Base-by-base conservation (phyloP, 92 coral and sea anemone genomes). In the Actinernus sp. region DNA sequence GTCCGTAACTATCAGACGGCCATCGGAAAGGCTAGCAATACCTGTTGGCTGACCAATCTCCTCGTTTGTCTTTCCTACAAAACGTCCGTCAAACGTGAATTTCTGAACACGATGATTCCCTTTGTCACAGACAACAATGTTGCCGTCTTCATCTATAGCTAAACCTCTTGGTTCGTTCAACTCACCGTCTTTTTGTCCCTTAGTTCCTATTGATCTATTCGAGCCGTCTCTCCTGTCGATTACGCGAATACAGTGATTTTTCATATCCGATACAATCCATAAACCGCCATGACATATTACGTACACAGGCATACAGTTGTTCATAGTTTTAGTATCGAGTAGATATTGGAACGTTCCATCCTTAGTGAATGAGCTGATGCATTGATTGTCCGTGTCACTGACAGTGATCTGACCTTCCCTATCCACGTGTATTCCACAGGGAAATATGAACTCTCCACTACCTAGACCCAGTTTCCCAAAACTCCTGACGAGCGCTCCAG, bases 1-100 rank as follows among this genome's bases (percentile, higher is more conserved):
- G n/a, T n/a, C n/a, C n/a, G 51, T 61, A 22, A 40, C 44, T 19
- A 61, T 22, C 11, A 61, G 17, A 22, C 17, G 68, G 17, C 54
- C 68, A 27, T 61, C 54, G 45, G 40, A 22, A 20, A 61, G 14
- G 20, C 2, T 54, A 14, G 54, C 54, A 40, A 43, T 61, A 4
- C 17, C 40, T 3, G 20, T 3, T 14, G 39, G 68, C 25, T 23
- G 0, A 9, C 19, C 29, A 26, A 26, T 61, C 18, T 33, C 22
- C 0, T 41, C 8, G 17, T 4, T 23, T 16, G 63, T 33, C 63
- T 55, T 66, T 14, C 76, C 68, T 34, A 76, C 76, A 55, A 65
- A 76, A 19, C 76, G 63, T n/a, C 83, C 83, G 39, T 57, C 69
- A 28, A 66, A 58, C n/a, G 83, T 65, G 30, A 46, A 65, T 18